Evolutionary conservation across 2,113 vertebrate genomes (phyloP), one percentile per base, ranked within the genome.

Genomic region (Aptenodytes patagonicus): DNA sequence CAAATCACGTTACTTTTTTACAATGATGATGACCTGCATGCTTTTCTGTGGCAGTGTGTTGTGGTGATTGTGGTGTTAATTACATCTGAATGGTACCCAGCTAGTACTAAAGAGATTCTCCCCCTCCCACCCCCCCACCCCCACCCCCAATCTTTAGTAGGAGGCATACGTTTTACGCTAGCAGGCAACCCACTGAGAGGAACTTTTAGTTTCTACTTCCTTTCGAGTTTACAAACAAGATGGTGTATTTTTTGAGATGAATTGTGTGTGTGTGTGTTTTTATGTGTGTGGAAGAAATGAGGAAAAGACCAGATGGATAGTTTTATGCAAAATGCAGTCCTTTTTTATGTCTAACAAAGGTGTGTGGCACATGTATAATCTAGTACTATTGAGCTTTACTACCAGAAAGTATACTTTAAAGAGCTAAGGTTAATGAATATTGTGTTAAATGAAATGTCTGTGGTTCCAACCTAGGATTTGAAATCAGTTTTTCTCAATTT

Each of bases 391-490:
- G 64, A 65, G 40, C n/a, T 93, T n/a, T 72, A 54, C 95, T 97
- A 58, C 88, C 81, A 75, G 70, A 65, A 87, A 64, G 31, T 34
- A 6, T 92, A 64, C 84, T 89, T 72, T 72, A 55, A 75, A 92
- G n/a, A 21, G 26, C 72, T 95, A 77, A 92, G 83, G 32, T 78
- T 97, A 86, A 51, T 60, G 19, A 89, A 86, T 93, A 90, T 75
- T 87, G 44, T 68, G 62, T 96, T 97, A 90, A 89, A 86, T 86
- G 46, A 83, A 57, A 32, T 77, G 55, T 72, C n/a, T 77, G 26
- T 73, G 49, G 13, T 65, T 78, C 49, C 51, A 78, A 17, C 28
- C 5, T 58, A 47, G 24, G 18, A 42, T 68, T 78, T 84, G 36
- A 88, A 79, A 66, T 79, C 5, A 10, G 14, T 77, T 71, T 77